Conservation (phyloP, 2,113 vertebrate genomes). For the Anoplopoma fimbria region DNA sequence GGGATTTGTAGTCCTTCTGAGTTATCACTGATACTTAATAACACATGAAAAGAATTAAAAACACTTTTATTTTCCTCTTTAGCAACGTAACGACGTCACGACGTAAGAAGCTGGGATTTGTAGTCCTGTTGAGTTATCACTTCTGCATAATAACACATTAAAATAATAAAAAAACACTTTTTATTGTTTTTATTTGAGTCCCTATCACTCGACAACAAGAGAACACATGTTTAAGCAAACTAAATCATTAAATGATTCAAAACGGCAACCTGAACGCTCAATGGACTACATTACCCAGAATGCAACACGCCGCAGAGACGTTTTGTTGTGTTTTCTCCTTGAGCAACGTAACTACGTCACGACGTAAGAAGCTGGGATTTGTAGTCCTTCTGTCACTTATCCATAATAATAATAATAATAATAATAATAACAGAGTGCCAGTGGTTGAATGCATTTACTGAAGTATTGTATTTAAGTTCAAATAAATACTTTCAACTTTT, state of each 20-base stretch:
- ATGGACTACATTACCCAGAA: constrained; percentile 48
- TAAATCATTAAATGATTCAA: fast-evolving
- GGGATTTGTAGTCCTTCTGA: no score
- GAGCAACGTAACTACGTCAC: no score
- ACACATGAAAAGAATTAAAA: fast-evolving
- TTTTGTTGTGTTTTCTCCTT: constrained; percentile 61
- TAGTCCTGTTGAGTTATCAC: constrained; percentile 30
- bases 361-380: no score
- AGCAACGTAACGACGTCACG: constrained; percentile 63
- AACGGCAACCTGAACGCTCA: fast-evolving
- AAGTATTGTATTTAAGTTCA: not conserved
- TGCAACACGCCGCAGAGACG: constrained; percentile 27
- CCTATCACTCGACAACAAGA: fast-evolving
- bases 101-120: constrained; percentile 67
- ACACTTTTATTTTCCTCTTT: constrained; percentile 71
- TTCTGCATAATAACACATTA: no score
- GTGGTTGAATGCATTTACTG: not conserved
- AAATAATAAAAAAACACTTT: no score
- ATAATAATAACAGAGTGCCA: no score
- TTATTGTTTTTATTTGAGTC: fast-evolving
- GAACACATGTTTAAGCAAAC: fast-evolving
- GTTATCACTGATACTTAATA: no score
- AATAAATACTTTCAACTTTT: no score
- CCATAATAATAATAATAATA: no score
- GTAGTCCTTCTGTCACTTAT: no score